A percentile compares a stretch with the other conserved stretches of the same genome.
phyloP scores from a whole-genome alignment of 2,113 vertebrate genomes.

The Erythrocercus mccallii region DNA sequence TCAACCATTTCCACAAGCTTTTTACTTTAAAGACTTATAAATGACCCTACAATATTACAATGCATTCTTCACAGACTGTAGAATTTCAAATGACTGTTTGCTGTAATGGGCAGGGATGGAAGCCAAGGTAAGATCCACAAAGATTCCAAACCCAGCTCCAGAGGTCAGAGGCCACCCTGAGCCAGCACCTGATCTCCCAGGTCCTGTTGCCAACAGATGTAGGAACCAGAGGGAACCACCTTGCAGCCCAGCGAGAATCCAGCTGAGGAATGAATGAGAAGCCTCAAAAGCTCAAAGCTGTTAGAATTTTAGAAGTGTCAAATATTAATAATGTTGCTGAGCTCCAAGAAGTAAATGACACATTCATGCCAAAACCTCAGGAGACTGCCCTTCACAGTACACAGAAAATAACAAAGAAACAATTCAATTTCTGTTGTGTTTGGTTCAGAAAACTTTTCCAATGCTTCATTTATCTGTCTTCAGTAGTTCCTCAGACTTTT shows the following conservation, averaged over 20 bases:
- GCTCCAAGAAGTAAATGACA: neutral
- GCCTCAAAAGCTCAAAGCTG: neutral
- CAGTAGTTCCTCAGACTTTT: neutral
- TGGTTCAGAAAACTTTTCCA: neutral
- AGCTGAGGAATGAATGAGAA: neutral
- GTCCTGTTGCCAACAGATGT: accelerated
- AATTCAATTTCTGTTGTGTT: neutral
- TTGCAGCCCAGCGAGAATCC: neutral
- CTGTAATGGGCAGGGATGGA: neutral
- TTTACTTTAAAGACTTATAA: neutral
- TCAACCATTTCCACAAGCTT: neutral
- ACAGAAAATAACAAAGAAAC: neutral
- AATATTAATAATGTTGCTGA: neutral
- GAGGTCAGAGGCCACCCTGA: neutral
- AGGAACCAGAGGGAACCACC: neutral
- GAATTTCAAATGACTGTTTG: neutral
- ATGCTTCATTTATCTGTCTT: neutral
- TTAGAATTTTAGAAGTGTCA: neutral
- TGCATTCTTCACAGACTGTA: neutral
- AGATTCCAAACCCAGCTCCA: neutral
- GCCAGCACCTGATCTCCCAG: neutral
- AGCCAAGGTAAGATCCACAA: neutral
- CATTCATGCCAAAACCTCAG: neutral
- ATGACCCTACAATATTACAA: neutral
- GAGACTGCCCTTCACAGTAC: neutral